Evolutionary conservation across 2,797 vertebrate species (phyloP).

Genomic region (Eremophila alpestris): DNA sequence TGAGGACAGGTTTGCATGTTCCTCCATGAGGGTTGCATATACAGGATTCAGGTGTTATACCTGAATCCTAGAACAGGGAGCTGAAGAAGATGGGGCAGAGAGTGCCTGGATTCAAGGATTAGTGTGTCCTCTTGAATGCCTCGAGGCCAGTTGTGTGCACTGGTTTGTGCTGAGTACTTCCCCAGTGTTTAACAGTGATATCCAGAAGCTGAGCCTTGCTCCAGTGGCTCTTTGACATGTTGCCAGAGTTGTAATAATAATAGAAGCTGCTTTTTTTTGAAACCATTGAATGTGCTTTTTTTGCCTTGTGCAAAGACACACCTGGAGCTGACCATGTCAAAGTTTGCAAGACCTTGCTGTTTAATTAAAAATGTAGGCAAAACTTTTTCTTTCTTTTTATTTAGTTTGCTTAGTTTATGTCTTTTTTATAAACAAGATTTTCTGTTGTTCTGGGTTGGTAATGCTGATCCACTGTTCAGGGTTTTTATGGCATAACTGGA

Average conservation of each 20-base stretch:
- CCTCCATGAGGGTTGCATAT: too few species aligned
- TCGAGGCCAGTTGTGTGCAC: accelerated
- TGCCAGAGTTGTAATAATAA: background rate
- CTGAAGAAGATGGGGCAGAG: background rate
- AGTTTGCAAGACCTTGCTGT: background rate
- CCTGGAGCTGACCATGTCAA: background rate
- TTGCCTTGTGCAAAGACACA: background rate
- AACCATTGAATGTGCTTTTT: background rate
- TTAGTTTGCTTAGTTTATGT: background rate
- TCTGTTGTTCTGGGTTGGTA: background rate
- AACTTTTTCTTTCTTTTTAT: background rate
- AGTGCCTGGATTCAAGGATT: background rate
- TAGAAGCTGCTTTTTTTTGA: background rate
- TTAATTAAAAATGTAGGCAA: background rate
- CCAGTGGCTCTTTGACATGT: background rate
- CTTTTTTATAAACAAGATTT: background rate
- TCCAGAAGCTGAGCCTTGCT: background rate
- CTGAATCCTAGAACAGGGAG: background rate
- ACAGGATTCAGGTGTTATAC: background rate
- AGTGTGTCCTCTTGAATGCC: background rate
- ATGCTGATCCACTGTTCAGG: background rate
- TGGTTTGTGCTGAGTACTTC: background rate
- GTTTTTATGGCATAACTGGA: background rate
- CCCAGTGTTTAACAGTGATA: background rate
- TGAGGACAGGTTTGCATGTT: background rate